Conservation (phyloP, 2,797 vertebrate species). For the Pangasius larnaudii region DNA sequence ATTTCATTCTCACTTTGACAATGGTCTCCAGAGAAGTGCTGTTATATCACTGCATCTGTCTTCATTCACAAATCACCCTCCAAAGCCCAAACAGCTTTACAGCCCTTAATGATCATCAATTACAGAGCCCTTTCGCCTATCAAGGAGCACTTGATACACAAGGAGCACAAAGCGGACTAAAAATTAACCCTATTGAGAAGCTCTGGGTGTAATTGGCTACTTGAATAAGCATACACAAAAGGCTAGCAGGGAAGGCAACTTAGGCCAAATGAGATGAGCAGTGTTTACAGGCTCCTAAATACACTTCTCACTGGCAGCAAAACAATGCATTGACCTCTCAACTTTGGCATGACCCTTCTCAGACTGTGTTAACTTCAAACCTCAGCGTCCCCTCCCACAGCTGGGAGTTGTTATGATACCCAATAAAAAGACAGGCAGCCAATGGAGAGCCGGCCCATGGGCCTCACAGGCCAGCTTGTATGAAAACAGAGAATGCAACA, state of each 20-base stretch:
- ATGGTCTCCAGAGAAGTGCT: constrained; percentile 53
- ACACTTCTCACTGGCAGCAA: constrained; percentile 70
- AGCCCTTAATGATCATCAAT: constrained; percentile 84
- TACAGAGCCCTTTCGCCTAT: constrained; percentile 81
- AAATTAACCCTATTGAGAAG: constrained; percentile 82
- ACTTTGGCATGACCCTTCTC: constrained; percentile 76
- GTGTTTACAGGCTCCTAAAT: constrained; percentile 77
- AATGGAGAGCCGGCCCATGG: constrained; percentile 54
- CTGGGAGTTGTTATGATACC: constrained; percentile 80
- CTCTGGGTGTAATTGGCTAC: constrained; percentile 78
- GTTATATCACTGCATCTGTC: constrained; percentile 73
- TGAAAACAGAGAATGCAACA: constrained; percentile 65
- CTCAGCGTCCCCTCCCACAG: constrained; percentile 80
- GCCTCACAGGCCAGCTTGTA: constrained; percentile 52
- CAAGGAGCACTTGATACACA: constrained; percentile 77
- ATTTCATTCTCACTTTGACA: constrained; percentile 59
- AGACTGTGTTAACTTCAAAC: constrained; percentile 74
- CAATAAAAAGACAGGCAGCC: constrained; percentile 73
- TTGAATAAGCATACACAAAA: constrained; percentile 77
- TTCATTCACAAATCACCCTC: constrained; percentile 82
- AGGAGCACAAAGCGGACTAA: constrained; percentile 77
- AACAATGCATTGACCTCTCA: constrained; percentile 83
- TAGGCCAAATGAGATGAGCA: constrained; percentile 76
- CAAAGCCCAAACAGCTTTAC: constrained; percentile 83
- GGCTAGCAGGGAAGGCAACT: constrained; percentile 72